phyloP scores from a whole-genome alignment of 2,888 invertebrate genomes.

The Gandaritis pyraliata region DNA sequence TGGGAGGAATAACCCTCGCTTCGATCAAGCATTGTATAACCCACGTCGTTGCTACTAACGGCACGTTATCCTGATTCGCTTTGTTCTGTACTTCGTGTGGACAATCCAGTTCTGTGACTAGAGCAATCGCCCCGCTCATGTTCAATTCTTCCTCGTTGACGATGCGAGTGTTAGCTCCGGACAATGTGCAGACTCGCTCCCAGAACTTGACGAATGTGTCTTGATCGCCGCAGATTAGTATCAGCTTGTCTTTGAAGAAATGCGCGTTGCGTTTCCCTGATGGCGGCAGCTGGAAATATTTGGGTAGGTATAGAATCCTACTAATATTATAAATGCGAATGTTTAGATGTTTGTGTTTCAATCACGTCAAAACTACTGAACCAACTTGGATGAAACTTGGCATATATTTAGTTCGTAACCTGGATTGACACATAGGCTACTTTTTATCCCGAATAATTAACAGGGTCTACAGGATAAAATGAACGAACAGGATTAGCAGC shows the following conservation, averaged over 20 bases:
- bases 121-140: conserved; percentile 73
- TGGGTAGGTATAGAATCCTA: background rate
- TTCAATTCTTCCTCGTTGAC: conserved; percentile 79
- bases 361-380: no score
- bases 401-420: no score
- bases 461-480: no score
- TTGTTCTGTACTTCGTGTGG: conserved; percentile 81
- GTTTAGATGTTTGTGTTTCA: no score
- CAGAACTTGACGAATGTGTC: conserved; percentile 85
- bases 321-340: no score
- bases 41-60: conserved; percentile 88
- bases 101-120: conserved; percentile 87
- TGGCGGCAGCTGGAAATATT: conserved; percentile 57
- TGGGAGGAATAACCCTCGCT: conserved; percentile 78
- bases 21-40: conserved; percentile 88
- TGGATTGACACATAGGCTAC: no score
- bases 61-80: conserved; percentile 84
- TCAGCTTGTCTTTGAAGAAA: conserved; percentile 79
- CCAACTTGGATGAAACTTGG: no score
- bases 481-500: no score
- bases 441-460: no score
- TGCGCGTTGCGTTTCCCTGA: conserved; percentile 65
- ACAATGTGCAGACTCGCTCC: conserved; percentile 84
- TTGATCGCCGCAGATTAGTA: conserved; percentile 80
- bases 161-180: conserved; percentile 79